phyloP scores from a whole-genome alignment of 2,888 invertebrate species.

The Arrhopalites spinosus region DNA sequence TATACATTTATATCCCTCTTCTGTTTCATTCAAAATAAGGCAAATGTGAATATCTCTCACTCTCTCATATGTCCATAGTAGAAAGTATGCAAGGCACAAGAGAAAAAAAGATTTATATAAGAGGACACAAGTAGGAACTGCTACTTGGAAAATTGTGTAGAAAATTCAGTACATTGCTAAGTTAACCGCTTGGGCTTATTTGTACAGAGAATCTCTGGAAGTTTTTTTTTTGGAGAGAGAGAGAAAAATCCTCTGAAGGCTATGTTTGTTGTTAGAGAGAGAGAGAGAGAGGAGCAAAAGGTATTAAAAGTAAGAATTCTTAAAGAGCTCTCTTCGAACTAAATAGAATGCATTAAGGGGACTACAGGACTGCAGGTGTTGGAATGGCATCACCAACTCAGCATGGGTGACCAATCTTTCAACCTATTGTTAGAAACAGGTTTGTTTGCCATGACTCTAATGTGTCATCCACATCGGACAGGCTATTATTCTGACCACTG shows the following conservation, averaged over 20 bases:
- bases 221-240: background rate
- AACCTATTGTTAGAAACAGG: constrained; percentile 52
- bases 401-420: constrained; percentile 54
- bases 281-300: constrained; percentile 31
- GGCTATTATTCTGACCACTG: constrained; percentile 43
- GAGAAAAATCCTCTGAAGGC: background rate
- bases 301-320: constrained; percentile 35
- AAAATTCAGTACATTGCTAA: background rate
- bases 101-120: too few species aligned
- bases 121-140: too few species aligned
- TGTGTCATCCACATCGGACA: constrained; percentile 50
- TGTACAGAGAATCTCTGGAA: constrained; percentile 6
- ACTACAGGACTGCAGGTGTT: constrained; percentile 51
- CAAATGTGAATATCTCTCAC: too few species aligned
- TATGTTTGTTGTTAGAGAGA: constrained; percentile 11
- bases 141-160: too few species aligned
- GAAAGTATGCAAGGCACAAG: too few species aligned
- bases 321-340: constrained; percentile 36
- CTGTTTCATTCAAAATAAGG: too few species aligned
- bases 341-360: constrained; percentile 47
- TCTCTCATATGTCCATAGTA: too few species aligned
- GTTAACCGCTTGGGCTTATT: constrained; percentile 11
- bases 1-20: too few species aligned
- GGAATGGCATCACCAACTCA: constrained; percentile 52
- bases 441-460: constrained; percentile 51